Conservation (phyloP, 2,797 vertebrate genomes). For the Hipposideros larvatus region DNA sequence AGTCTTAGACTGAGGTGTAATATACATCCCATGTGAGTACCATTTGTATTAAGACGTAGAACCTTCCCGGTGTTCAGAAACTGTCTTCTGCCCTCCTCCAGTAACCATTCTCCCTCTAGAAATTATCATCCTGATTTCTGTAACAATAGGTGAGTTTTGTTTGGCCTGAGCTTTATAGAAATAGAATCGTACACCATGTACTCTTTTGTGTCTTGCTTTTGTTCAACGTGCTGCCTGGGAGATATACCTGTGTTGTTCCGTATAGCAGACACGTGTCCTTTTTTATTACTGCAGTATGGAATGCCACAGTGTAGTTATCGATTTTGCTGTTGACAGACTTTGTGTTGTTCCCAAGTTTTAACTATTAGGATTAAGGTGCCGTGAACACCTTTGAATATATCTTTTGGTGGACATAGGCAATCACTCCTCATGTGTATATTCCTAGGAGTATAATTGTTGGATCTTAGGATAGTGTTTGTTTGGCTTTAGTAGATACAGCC, state of each 20-base stretch:
- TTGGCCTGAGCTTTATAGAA: not conserved
- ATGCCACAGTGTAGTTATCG: not conserved
- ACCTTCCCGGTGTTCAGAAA: not conserved
- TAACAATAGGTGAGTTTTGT: not conserved
- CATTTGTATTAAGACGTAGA: not conserved
- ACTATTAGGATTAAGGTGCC: not conserved
- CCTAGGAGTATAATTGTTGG: not conserved
- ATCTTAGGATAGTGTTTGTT: not conserved
- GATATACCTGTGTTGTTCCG: not conserved
- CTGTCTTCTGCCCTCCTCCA: not conserved
- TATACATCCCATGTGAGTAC: not conserved
- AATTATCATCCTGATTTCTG: not conserved
- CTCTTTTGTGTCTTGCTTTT: not conserved
- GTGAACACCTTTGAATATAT: not conserved
- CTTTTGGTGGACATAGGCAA: not conserved
- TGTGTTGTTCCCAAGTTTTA: not conserved
- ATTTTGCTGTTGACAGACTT: not conserved
- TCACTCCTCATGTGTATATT: not conserved
- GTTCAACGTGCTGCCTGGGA: not conserved
- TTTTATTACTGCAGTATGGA: not conserved
- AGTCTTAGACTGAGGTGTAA: not conserved
- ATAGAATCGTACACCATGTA: not conserved
- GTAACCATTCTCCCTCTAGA: not conserved
- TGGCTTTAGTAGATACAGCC: not conserved
- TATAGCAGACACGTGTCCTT: not conserved